phyloP scores from a whole-genome alignment of 2,888 invertebrate species.

The Agrilus biguttatus region DNA sequence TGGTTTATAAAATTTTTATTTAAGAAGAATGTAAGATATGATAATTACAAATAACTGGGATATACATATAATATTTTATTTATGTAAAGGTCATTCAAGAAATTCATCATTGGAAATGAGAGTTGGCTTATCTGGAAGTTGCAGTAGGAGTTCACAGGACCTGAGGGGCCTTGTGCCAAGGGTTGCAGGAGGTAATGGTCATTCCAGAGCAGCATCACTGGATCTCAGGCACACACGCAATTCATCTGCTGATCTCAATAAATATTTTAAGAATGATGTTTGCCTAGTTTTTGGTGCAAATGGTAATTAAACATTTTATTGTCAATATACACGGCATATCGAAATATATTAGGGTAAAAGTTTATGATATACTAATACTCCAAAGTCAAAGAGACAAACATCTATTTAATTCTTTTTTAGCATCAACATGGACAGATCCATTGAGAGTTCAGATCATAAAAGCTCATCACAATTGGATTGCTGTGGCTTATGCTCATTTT shows the following conservation, averaged over 20 bases:
- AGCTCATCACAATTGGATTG: slow-evolving; percentile 97
- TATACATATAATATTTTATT: slow-evolving; percentile 1
- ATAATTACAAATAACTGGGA: not conserved
- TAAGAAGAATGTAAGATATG: not conserved
- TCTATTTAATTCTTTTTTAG: slow-evolving; percentile 29
- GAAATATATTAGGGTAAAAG: no score
- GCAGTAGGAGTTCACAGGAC: slow-evolving; percentile 34
- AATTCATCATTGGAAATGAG: slow-evolving; percentile 75
- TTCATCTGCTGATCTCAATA: slow-evolving; percentile 61
- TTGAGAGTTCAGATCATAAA: slow-evolving; percentile 83
- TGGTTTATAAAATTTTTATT: not conserved
- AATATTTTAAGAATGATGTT: slow-evolving; percentile 54
- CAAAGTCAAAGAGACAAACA: no score
- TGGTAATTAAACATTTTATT: slow-evolving; percentile 18
- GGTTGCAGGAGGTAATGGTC: slow-evolving; percentile 34
- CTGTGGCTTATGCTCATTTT: slow-evolving; percentile 91
- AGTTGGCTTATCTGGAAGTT: slow-evolving; percentile 30
- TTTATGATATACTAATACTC: no score
- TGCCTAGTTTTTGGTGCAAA: slow-evolving; percentile 52
- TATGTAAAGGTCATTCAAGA: slow-evolving; percentile 45
- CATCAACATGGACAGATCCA: slow-evolving; percentile 67
- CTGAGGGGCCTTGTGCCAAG: slow-evolving; percentile 30
- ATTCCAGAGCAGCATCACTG: slow-evolving; percentile 73
- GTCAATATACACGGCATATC: no score
- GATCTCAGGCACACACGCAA: slow-evolving; percentile 61